These are phyloP conservation scores for Notodonta dromedarius DNA, from an alignment of 2,888 invertebrate species.

Conservation along the genomic window DNA sequence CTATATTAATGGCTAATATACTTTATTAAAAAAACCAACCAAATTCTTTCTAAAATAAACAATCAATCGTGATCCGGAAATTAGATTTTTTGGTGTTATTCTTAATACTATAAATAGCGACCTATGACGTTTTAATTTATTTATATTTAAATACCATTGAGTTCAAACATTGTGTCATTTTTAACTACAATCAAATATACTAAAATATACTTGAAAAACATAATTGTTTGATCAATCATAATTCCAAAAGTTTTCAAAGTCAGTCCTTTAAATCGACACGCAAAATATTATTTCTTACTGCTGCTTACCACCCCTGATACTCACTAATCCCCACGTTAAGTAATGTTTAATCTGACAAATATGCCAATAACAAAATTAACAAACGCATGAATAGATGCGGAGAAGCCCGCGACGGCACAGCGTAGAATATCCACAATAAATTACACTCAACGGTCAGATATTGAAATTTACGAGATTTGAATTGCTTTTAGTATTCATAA, in stretches of 20 bases:
- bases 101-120: too few relatives aligned
- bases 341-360: slow-evolving; percentile 50
- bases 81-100: too few relatives aligned
- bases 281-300: slow-evolving; percentile 15
- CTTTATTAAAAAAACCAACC: too few relatives aligned
- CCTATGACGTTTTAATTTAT: too few relatives aligned
- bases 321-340: slow-evolving; percentile 30
- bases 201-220: too few relatives aligned
- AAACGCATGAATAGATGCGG: slow-evolving; percentile 43
- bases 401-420: slow-evolving; percentile 30
- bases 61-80: too few relatives aligned
- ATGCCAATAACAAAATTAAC: slow-evolving; percentile 54
- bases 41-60: too few relatives aligned
- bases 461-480: slow-evolving; percentile 41
- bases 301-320: slow-evolving; percentile 14
- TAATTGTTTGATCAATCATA: neutral
- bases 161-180: too few relatives aligned
- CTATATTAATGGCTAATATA: too few relatives aligned
- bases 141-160: too few relatives aligned
- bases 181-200: too few relatives aligned
- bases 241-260: neutral
- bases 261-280: slow-evolving; percentile 14
- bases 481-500: slow-evolving; percentile 32
- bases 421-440: slow-evolving; percentile 53
- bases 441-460: slow-evolving; percentile 37